These are phyloP conservation scores for Pseudomyrmex gracilis DNA, from an alignment of 1,140 invertebrate species.

Conservation along the genomic window DNA sequence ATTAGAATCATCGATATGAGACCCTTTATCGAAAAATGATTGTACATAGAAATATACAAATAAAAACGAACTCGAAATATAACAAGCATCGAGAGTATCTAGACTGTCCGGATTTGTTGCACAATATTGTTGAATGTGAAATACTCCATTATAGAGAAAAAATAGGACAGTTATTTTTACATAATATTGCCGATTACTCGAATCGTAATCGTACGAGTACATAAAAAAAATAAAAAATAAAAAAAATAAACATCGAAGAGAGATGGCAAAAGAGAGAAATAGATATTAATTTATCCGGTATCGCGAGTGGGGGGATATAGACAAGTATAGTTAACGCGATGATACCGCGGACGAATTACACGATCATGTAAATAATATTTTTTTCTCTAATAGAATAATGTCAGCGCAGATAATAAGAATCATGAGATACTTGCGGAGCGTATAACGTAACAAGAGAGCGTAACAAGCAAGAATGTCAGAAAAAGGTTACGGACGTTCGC, in stretches of 20 bases:
- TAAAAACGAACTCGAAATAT: not conserved
- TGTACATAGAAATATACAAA: not conserved
- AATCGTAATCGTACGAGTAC: no score
- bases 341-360: constrained; percentile 2
- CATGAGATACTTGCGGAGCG: not conserved
- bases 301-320: not conserved
- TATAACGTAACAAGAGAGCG: not conserved
- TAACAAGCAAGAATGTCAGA: not conserved
- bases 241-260: no score
- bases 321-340: not conserved
- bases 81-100: not conserved
- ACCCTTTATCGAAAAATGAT: constrained; percentile 39
- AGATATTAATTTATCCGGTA: constrained; percentile 21
- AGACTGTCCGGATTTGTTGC: not conserved
- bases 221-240: not conserved
- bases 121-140: constrained; percentile 6
- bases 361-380: not conserved
- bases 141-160: not conserved
- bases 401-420: not conserved
- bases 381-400: not conserved
- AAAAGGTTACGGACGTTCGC: not conserved
- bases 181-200: not conserved
- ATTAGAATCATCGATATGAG: constrained; percentile 10
- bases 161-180: constrained; percentile 7
- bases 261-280: not conserved